These are phyloP conservation scores for Entomyzon cyanotis DNA, from an alignment of 2,113 vertebrate genomes.

Conservation along the genomic window DNA sequence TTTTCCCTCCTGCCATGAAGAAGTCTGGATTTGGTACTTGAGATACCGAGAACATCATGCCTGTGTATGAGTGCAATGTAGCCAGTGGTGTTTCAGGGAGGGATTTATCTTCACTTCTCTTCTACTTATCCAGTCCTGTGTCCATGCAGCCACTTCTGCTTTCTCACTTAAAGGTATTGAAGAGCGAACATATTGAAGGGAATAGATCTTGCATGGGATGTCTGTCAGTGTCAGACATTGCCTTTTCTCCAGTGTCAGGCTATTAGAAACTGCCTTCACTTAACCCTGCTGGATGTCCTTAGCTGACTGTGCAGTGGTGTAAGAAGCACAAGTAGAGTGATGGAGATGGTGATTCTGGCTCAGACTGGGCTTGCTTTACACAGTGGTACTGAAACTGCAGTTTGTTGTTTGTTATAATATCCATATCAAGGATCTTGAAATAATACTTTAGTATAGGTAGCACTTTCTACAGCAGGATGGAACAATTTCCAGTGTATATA, in stretches of 20 bases:
- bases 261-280: neutral
- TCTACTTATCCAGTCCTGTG: neutral
- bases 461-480: neutral
- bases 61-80: neutral
- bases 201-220: neutral
- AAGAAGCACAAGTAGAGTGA: neutral
- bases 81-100: neutral
- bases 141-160: neutral
- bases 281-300: neutral
- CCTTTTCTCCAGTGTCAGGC: neutral
- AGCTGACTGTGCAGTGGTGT: neutral
- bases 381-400: neutral
- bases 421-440: neutral
- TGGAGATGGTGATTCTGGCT: neutral
- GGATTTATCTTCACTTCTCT: neutral
- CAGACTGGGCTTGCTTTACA: neutral
- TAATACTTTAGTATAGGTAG: neutral
- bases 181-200: neutral
- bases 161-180: neutral
- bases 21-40: neutral
- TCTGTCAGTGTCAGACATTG: neutral
- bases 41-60: neutral
- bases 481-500: neutral
- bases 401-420: neutral
- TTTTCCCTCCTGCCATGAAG: neutral